A percentile compares a stretch with the other conserved stretches of the same genome.
These are phyloP conservation scores for Carcharodon carcharias DNA, from an alignment of 2,797 vertebrate genomes.

Conservation along the genomic window DNA sequence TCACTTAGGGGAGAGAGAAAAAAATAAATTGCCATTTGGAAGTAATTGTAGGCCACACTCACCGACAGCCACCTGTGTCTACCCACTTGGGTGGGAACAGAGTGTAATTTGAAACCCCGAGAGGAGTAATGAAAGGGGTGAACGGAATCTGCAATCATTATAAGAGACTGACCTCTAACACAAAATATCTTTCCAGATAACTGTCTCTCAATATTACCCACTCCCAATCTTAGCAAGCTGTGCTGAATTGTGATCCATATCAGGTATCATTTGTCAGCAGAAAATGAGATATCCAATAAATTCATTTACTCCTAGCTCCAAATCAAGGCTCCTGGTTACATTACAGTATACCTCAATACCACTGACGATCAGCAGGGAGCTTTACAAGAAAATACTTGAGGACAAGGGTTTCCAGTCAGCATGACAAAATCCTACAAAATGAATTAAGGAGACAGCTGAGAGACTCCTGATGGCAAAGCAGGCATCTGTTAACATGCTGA, in stretches of 20 bases:
- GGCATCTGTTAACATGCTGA: constrained; percentile 6
- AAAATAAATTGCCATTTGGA: not conserved
- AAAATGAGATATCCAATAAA: not conserved
- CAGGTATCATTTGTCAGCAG: not conserved
- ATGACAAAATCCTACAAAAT: not conserved
- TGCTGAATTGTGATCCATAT: not conserved
- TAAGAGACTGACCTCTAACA: not conserved
- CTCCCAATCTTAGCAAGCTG: not conserved
- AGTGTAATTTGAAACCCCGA: not conserved
- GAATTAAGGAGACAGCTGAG: not conserved
- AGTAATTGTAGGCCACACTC: not conserved
- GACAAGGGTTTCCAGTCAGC: not conserved
- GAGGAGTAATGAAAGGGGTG: not conserved
- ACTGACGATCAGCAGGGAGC: not conserved
- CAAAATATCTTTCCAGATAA: not conserved
- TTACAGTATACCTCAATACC: not conserved
- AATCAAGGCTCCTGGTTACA: not conserved
- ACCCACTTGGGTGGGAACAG: not conserved
- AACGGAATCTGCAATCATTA: not conserved
- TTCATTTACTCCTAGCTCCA: not conserved
- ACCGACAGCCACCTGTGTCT: not conserved
- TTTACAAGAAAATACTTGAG: not conserved
- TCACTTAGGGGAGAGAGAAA: not conserved
- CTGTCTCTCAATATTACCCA: not conserved
- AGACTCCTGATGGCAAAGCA: not conserved